Conservation (phyloP, 2,113 vertebrate species). For the Spilogale gracilis region DNA sequence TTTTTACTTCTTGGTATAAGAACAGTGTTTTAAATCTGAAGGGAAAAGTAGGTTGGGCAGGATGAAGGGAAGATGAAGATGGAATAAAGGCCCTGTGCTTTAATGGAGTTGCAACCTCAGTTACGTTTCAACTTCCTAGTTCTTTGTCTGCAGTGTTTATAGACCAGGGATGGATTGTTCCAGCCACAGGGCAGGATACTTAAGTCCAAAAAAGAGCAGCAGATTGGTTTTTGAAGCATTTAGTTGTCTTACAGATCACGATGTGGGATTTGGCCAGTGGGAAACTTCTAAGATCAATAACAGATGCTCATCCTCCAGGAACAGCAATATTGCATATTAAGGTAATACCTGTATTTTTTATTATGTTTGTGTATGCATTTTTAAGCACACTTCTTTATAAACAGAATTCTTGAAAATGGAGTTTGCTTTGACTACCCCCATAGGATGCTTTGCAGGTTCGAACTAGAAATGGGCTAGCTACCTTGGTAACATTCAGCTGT, state of each 20-base stretch:
- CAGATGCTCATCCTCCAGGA: conserved; percentile 97
- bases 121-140: conserved; percentile 67
- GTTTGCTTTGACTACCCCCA: conserved; percentile 38
- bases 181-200: conserved; percentile 65
- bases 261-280: conserved; percentile 99
- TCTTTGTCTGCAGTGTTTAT: conserved; percentile 71
- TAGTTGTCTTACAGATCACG: conserved; percentile 92
- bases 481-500: neutral
- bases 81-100: neutral
- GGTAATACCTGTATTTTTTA: conserved; percentile 86
- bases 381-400: conserved; percentile 42
- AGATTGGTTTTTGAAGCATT: conserved; percentile 82
- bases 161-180: conserved; percentile 71
- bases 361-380: neutral
- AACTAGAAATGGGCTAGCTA: conserved; percentile 14
- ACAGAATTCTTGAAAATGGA: neutral
- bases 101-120: conserved; percentile 24
- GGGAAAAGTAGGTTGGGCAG: conserved; percentile 28
- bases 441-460: conserved; percentile 54
- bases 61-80: neutral
- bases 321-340: conserved; percentile 97
- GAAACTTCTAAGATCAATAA: conserved; percentile 97
- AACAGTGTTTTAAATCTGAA: conserved; percentile 54
- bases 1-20: conserved; percentile 35
- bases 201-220: conserved; percentile 71